Percentiles rank a stretch among this genome's conserved stretches.
Evolutionary conservation across 64 coral and sea anemone species (phyloP).

Genomic region (Dendronephthya gigantea): DNA sequence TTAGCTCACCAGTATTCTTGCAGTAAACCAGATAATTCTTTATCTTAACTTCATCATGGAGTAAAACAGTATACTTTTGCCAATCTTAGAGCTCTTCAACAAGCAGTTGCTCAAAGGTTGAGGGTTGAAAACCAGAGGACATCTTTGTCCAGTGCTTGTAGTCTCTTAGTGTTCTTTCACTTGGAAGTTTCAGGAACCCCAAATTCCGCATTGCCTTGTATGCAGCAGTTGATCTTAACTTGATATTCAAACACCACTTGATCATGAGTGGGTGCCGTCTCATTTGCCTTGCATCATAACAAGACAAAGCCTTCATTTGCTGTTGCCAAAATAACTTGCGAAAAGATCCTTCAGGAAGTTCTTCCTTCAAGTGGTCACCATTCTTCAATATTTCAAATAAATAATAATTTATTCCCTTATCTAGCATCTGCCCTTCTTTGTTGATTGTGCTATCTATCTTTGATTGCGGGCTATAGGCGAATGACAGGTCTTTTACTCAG

Average conservation of each 20-base stretch:
- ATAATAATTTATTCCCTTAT: too few species aligned
- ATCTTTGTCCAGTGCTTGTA: background rate
- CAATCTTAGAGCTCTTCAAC: background rate
- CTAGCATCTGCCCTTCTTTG: too few species aligned
- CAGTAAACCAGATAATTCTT: background rate
- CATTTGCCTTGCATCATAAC: background rate
- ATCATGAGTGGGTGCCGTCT: conserved; percentile 6
- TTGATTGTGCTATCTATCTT: too few species aligned
- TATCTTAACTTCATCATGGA: background rate
- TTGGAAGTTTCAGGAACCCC: too few species aligned
- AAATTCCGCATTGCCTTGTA: background rate
- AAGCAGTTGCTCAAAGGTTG: background rate
- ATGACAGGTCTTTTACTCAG: too few species aligned
- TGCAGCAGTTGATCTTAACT: background rate
- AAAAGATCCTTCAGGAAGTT: conserved; percentile 3
- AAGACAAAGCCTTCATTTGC: background rate
- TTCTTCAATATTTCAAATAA: too few species aligned
- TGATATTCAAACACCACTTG: background rate
- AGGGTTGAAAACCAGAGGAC: background rate
- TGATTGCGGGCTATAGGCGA: too few species aligned
- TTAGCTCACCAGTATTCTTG: background rate
- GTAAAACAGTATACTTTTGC: background rate
- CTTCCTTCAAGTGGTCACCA: too few species aligned
- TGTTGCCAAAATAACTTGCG: background rate
- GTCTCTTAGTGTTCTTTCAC: background rate